Percentiles rank a stretch among this genome's conserved stretches.
phyloP scores from a whole-genome alignment of 2,888 invertebrate genomes.

The Diploptera punctata region DNA sequence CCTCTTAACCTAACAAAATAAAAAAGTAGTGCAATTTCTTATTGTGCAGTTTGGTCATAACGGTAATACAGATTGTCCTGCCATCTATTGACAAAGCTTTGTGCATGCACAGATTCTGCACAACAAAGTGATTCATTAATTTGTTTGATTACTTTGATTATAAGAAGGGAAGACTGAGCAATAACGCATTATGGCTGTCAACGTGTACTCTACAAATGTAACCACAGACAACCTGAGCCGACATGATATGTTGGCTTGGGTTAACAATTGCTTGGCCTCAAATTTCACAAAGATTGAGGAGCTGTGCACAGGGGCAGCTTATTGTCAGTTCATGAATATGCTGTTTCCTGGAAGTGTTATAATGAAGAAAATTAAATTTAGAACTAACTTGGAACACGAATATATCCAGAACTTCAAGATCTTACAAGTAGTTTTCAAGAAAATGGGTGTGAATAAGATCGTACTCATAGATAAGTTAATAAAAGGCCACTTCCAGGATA shows the following conservation, averaged over 20 bases:
- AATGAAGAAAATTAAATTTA: slow-evolving; percentile 96
- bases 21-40: no score
- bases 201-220: slow-evolving; percentile 97
- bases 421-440: slow-evolving; percentile 95
- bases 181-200: slow-evolving; percentile 79
- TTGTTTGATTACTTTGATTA: no score
- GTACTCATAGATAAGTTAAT: slow-evolving; percentile 94
- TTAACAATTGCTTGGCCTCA: slow-evolving; percentile 95
- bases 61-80: no score
- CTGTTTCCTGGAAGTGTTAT: slow-evolving; percentile 79
- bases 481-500: slow-evolving; percentile 99
- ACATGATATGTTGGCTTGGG: slow-evolving; percentile 99
- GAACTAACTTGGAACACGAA: slow-evolving; percentile 98
- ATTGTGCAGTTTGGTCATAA: no score
- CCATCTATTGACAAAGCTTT: no score
- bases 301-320: slow-evolving; percentile 96
- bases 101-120: no score
- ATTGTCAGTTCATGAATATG: slow-evolving; percentile 99
- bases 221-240: slow-evolving; percentile 97
- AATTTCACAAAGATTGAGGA: slow-evolving; percentile 97
- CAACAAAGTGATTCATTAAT: no score
- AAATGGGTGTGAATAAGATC: slow-evolving; percentile 98
- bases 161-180: no score
- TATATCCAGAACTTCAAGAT: slow-evolving; percentile 99
- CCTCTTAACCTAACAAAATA: no score